phyloP scores from a whole-genome alignment of 2,113 vertebrate genomes.

The Psophia crepitans region DNA sequence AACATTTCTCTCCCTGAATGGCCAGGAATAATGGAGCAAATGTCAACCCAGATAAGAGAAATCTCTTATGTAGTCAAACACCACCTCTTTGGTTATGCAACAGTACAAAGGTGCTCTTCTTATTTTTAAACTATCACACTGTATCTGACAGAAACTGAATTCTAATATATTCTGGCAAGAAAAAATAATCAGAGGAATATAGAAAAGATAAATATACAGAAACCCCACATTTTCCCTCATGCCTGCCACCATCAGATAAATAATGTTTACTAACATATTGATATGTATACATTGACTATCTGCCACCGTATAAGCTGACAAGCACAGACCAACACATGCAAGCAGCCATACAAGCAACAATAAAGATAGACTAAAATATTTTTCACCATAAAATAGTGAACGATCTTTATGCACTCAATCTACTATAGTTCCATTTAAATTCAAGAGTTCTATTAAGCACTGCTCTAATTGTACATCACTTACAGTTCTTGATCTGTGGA shows the following conservation, averaged over 20 bases:
- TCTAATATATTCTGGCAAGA: neutral
- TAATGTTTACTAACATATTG: neutral
- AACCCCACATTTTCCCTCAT: neutral
- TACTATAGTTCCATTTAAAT: neutral
- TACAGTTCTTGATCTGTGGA: neutral
- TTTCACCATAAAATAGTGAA: neutral
- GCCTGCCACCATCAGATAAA: neutral
- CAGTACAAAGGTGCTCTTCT: neutral
- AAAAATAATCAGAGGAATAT: neutral
- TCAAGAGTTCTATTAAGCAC: neutral
- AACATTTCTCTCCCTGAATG: neutral
- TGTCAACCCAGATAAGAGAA: neutral
- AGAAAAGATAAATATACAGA: neutral
- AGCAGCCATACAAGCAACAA: neutral
- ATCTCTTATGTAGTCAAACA: neutral
- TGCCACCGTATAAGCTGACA: neutral
- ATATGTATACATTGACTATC: neutral
- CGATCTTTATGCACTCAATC: neutral
- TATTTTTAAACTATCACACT: neutral
- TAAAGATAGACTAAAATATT: neutral
- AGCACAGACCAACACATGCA: neutral
- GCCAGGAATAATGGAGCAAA: neutral
- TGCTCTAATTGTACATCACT: constrained; percentile 10
- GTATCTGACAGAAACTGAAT: neutral
- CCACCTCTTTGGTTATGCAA: neutral